Base-by-base conservation (phyloP, 2,797 vertebrate genomes). In the Schizopygopsis pylzovi region DNA sequence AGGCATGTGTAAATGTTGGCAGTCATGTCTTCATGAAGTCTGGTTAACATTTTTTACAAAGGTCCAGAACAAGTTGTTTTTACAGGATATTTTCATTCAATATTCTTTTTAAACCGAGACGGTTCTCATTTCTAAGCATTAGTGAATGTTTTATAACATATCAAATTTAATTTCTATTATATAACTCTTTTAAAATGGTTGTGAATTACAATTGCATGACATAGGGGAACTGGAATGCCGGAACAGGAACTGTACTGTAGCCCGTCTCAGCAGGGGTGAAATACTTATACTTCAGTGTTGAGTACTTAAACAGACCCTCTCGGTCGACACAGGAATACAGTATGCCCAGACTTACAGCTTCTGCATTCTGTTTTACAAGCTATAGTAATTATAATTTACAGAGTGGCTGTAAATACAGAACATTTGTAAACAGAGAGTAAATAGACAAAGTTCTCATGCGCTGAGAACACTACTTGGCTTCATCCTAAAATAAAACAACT, bases 231-330 rank as follows among this genome's bases (percentile, higher is more conserved):
- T 61, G 81, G 70, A 83, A 83, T 83, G 70, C 81, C 45, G 54
- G 41, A 63, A 75, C 70, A 63, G 63, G 79, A 81, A 81, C 33
- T 18, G 3, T 45, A 81, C 63, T 68, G 43, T 80, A 68, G 79
- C 20, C 63, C 20, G 16, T 52, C 79, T 67, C 79, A 81, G 63
- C 47, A 28, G 37, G 68, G 52, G 25, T 61, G 39, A 82, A 82
- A 83, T 37, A 25, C 18, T 49, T 83, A 63, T 61, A 61, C 54
- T 83, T 18, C 33, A 16, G 39, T 37, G 52, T 83, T 75, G 70
- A 75, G 68, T 37, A 75, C 43, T 83, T 75, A 37, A 75, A 75
- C 52, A 63, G 70, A 83, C 39, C 25, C 49, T 49, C 68, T 39
- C 63, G 49, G 47, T 25, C 47, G 25, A 25, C 49, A 47, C 25